A percentile compares a stretch with the other conserved stretches of the same genome.
Evolutionary conservation across 2,797 vertebrate species (phyloP).

Genomic region (Synaphobranchus kaupii): DNA sequence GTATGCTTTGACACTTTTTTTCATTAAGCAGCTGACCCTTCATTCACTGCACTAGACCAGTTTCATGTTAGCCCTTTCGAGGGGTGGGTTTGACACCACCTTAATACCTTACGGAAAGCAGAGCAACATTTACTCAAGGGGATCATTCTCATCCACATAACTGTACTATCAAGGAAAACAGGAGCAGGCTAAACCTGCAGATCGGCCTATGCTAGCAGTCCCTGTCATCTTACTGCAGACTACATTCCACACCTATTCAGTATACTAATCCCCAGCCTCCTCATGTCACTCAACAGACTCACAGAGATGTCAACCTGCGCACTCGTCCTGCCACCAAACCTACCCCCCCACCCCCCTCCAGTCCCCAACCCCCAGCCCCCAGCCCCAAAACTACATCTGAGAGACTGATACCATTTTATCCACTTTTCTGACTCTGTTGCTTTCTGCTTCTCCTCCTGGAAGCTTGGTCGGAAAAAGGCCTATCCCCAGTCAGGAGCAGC

Average conservation of each 20-base stretch:
- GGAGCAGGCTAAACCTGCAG: background rate
- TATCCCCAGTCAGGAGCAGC: conserved; percentile 59
- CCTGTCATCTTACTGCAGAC: background rate
- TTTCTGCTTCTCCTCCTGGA: conserved; percentile 68
- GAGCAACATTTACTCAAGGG: background rate
- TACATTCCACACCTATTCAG: conserved; percentile 20
- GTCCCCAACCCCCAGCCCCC: background rate
- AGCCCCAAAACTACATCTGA: conserved; percentile 42
- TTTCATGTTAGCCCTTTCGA: background rate
- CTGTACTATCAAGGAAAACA: background rate
- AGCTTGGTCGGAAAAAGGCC: conserved; percentile 62
- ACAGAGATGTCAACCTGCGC: background rate
- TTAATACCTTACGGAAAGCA: background rate
- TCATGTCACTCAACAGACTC: conserved; percentile 3
- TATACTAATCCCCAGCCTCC: conserved; percentile 21
- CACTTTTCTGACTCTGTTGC: conserved; percentile 65
- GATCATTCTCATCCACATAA: background rate
- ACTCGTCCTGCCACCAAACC: conserved; percentile 30
- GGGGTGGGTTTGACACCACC: background rate
- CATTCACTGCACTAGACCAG: background rate
- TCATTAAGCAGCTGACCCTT: background rate
- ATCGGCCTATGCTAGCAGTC: background rate
- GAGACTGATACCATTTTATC: conserved; percentile 75
- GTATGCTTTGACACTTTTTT: background rate
- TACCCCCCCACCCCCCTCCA: background rate